These are phyloP conservation scores for Acheta domesticus DNA, from an alignment of 2,888 invertebrate genomes.

Conservation along the genomic window DNA sequence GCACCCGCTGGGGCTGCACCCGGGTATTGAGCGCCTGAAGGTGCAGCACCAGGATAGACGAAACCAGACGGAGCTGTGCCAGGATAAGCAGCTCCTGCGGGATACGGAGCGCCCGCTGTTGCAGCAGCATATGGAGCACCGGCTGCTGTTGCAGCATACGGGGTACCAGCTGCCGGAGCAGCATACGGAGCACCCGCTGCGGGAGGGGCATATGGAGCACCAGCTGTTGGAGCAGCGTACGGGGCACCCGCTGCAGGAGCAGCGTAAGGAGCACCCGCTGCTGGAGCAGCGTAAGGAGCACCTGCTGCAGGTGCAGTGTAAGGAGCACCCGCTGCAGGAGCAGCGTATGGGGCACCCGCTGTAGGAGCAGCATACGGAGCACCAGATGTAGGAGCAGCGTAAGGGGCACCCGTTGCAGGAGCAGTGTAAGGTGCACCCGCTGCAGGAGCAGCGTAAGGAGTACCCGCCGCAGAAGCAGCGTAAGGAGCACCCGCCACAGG, in stretches of 20 bases:
- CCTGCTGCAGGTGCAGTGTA: neutral
- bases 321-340: neutral
- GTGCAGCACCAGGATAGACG: neutral
- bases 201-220: neutral
- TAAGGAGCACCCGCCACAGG: neutral
- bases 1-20: neutral
- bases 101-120: neutral
- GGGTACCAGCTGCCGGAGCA: neutral
- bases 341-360: neutral
- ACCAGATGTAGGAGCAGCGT: neutral
- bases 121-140: neutral
- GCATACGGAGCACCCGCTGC: neutral
- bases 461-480: neutral
- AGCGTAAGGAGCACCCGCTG: neutral
- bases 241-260: neutral
- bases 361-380: neutral
- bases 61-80: neutral
- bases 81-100: neutral
- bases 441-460: neutral
- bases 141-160: neutral
- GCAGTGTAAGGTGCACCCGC: neutral
- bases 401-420: neutral
- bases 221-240: neutral
- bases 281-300: neutral
- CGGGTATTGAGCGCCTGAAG: neutral